Percentiles rank a stretch among this genome's conserved stretches.
Evolutionary conservation across 2,888 invertebrate species (phyloP).

Genomic region (Epinotia demarniana): DNA sequence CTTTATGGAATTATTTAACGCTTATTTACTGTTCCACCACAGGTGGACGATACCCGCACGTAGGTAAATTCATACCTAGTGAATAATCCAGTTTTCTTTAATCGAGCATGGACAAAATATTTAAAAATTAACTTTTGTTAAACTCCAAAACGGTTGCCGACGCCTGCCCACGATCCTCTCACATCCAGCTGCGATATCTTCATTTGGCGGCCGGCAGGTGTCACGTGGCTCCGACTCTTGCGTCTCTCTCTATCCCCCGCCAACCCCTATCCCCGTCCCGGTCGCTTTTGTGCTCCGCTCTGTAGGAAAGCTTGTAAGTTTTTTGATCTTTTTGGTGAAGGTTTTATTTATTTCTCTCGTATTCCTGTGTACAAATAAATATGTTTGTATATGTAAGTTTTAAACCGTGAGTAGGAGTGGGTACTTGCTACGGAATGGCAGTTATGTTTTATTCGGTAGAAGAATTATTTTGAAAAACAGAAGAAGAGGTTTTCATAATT

Average conservation of each 20-base stretch:
- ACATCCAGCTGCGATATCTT: slow-evolving; percentile 84
- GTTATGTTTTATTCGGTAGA: slow-evolving; percentile 25
- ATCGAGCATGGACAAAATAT: too few species aligned
- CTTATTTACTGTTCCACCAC: too few species aligned
- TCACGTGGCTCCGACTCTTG: slow-evolving; percentile 70
- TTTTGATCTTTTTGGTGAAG: slow-evolving; percentile 64
- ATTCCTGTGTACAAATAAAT: slow-evolving; percentile 73
- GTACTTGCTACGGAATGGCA: slow-evolving; percentile 19
- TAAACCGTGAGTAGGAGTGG: slow-evolving; percentile 43
- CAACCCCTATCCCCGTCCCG: slow-evolving; percentile 55
- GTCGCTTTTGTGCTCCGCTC: slow-evolving; percentile 69
- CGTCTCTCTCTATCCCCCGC: slow-evolving; percentile 57
- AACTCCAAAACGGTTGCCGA: slow-evolving; percentile 54
- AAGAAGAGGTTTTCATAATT: not conserved
- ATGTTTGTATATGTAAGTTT: slow-evolving; percentile 46
- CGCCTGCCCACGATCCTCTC: slow-evolving; percentile 67
- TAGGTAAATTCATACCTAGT: too few species aligned
- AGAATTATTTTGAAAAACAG: not conserved
- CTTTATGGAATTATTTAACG: too few species aligned
- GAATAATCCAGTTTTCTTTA: too few species aligned
- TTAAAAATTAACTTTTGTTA: too few species aligned
- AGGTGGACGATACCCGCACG: too few species aligned
- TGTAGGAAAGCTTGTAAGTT: slow-evolving; percentile 72
- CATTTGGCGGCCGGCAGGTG: slow-evolving; percentile 84
- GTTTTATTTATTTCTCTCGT: slow-evolving; percentile 76